Evolutionary conservation across 2,888 invertebrate genomes (phyloP).

Genomic region (Dendrolimus pini): DNA sequence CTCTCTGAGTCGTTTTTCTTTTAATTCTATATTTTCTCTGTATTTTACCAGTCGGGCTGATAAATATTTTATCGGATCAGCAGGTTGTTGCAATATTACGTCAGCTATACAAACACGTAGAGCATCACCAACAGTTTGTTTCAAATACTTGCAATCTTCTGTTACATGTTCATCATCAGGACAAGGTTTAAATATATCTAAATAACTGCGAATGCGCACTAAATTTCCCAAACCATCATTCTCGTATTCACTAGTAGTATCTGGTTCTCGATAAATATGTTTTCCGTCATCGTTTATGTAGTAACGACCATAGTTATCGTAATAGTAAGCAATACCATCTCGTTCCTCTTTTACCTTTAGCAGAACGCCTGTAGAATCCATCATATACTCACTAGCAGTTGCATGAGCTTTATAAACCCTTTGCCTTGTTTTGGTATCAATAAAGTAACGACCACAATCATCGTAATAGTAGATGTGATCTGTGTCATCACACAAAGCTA

Average conservation of each 20-base stretch:
- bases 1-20: conserved; percentile 43
- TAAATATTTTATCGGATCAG: conserved; percentile 62
- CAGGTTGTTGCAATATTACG: conserved; percentile 54
- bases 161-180: conserved; percentile 55
- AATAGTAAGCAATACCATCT: conserved; percentile 52
- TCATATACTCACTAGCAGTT: conserved; percentile 60
- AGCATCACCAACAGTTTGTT: conserved; percentile 50
- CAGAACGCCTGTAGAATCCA: conserved; percentile 54
- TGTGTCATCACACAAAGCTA: conserved; percentile 49
- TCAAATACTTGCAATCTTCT: conserved; percentile 62
- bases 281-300: conserved; percentile 55
- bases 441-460: conserved; percentile 61
- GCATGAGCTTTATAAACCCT: conserved; percentile 57
- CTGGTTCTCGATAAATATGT: conserved; percentile 57
- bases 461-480: conserved; percentile 58
- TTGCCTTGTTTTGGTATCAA: conserved; percentile 44
- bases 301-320: conserved; percentile 62
- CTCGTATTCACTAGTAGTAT: conserved; percentile 60
- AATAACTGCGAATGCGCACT: conserved; percentile 56
- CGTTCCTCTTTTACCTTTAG: conserved; percentile 55
- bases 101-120: conserved; percentile 57
- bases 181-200: conserved; percentile 51
- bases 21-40: conserved; percentile 52
- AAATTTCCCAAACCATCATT: conserved; percentile 66
- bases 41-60: conserved; percentile 46